Conservation (phyloP, 2,797 vertebrate species). For the Megaceryle alcyon region DNA sequence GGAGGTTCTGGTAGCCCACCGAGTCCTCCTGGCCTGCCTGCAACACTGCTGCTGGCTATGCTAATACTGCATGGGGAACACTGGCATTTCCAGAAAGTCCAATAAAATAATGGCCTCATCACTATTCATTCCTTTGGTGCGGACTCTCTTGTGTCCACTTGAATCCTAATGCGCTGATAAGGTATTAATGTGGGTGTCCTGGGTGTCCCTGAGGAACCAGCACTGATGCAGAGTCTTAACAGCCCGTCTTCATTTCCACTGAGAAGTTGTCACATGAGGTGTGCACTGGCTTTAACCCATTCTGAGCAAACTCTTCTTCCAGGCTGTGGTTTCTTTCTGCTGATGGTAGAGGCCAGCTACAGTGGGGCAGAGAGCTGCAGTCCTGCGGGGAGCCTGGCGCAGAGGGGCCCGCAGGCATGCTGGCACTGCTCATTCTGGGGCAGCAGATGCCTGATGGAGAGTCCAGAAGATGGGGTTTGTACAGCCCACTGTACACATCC, state of each 20-base stretch:
- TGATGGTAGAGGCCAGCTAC: too few species aligned
- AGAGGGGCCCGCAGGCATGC: fast-evolving
- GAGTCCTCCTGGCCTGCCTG: neutral
- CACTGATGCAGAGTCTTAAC: neutral
- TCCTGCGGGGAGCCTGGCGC: fast-evolving
- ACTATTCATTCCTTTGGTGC: neutral
- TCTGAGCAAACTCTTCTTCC: neutral
- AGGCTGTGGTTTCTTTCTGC: neutral
- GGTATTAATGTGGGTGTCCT: neutral
- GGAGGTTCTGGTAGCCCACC: neutral
- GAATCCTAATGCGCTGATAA: neutral
- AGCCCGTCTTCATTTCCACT: neutral
- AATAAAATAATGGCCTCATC: neutral
- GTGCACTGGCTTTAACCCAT: fast-evolving
- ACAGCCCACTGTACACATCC: neutral
- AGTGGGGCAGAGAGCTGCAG: fast-evolving
- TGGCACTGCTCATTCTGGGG: neutral
- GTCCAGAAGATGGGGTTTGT: neutral
- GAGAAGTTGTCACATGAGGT: neutral
- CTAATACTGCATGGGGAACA: neutral
- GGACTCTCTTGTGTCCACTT: neutral
- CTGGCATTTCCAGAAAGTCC: neutral
- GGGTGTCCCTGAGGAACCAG: neutral
- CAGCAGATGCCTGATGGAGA: neutral
- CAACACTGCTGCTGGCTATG: neutral